These are phyloP conservation scores for Eleginops maclovinus DNA, from an alignment of 2,113 vertebrate species.

Conservation along the genomic window DNA sequence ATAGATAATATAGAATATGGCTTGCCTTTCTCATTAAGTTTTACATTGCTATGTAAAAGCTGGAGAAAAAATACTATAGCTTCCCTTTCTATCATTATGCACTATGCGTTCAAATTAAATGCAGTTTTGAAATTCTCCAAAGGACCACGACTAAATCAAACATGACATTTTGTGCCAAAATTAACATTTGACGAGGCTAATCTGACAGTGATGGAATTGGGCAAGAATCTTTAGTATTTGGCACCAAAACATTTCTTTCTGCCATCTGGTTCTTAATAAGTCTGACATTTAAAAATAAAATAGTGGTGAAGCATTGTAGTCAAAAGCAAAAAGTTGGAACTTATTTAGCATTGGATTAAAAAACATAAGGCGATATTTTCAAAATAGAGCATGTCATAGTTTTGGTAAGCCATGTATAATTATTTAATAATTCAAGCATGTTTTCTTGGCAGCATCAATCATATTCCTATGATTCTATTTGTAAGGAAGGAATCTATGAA, in stretches of 20 bases:
- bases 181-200: constrained; percentile 40
- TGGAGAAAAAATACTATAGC: background rate
- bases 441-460: constrained; percentile 14
- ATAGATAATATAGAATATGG: background rate
- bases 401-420: background rate
- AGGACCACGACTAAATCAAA: background rate
- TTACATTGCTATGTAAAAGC: background rate
- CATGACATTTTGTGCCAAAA: constrained; percentile 22
- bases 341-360: background rate
- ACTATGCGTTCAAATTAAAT: background rate
- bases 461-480: background rate
- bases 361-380: constrained; percentile 16
- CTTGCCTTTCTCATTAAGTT: background rate
- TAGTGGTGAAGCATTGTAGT: constrained; percentile 2
- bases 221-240: constrained; percentile 25
- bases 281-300: constrained; percentile 36
- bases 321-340: background rate
- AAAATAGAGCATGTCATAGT: background rate
- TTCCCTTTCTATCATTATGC: background rate
- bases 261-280: constrained; percentile 60
- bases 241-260: constrained; percentile 17
- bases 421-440: background rate
- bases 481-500: background rate
- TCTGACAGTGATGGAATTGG: constrained; percentile 34
- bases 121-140: background rate